Evolutionary conservation across 2,888 invertebrate genomes (phyloP), one percentile per base, ranked within the genome.

Genomic region (Euplexia lucipara): DNA sequence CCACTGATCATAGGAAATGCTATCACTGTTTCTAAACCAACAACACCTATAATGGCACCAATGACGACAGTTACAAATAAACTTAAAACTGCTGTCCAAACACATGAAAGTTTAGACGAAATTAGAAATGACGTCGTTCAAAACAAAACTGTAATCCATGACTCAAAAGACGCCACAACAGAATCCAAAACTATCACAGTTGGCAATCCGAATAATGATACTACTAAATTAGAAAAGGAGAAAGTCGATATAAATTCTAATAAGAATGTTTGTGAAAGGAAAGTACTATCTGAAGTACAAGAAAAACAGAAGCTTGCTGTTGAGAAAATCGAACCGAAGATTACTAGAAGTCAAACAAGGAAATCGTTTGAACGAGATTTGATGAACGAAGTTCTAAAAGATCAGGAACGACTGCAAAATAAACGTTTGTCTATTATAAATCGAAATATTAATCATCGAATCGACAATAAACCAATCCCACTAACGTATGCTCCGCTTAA

Each of bases 351-450:
- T 52, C 64, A 70, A 64, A 70, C 78, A 22, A 77, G 45, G 34
- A 10, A 62, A 20, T 49, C 69, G 2, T 60, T 67, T 22, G 79
- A 81, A 47, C 70, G 53, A 20, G 72, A 75, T 20, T 48, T 74
- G 37, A 82, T 78, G 35, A 75, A 81, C 7, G 62, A 60, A 16
- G 45, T 54, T 8, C 34, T 57, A 8, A 78, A 77, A 47, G 83
- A 86, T 34, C 70, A 79, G 26, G 88, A 90, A 70, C 86, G 91
- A 78, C 56, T 94, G 26, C 82, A 80, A 64, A 85, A 78, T 32
- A 94, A 94, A 82, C 88, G 94, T 3, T 71, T 88, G 52, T 86
- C 88, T 41, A 87, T 95, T 75, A 67, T 92, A 20, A 91, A 91
- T 76, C 88, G 93, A 75, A 81, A 88, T 76, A 81, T 88, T 58